Percentiles rank a stretch among this genome's conserved stretches.
phyloP scores from a whole-genome alignment of 2,888 invertebrate species.

The Eristalis tenax region DNA sequence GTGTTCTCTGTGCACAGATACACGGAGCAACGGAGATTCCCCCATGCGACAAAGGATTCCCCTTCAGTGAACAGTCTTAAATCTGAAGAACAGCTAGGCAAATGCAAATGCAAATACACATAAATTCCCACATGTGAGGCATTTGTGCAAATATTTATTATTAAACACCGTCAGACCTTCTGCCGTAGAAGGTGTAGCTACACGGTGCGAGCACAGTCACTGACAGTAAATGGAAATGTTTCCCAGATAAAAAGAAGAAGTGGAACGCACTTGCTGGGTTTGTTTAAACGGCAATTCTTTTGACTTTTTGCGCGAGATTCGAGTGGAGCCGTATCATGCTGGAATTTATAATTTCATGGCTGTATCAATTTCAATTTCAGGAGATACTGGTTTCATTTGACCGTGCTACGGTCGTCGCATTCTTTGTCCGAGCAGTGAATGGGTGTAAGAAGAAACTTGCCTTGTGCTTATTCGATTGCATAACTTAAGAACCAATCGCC shows the following conservation, averaged over 20 bases:
- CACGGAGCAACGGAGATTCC: neutral
- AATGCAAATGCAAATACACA: neutral
- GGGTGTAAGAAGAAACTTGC: neutral
- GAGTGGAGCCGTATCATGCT: neutral
- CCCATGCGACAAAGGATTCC: neutral
- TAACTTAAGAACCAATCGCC: neutral
- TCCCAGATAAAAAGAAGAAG: neutral
- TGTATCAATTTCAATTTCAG: neutral
- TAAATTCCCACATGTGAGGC: neutral
- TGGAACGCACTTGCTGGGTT: neutral
- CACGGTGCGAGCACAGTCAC: neutral
- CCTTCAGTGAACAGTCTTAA: neutral
- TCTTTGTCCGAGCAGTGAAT: neutral
- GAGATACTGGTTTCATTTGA: neutral
- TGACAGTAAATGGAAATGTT: neutral
- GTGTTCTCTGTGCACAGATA: neutral
- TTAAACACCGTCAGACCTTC: neutral
- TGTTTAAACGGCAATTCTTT: neutral
- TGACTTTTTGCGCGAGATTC: neutral
- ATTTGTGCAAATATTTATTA: neutral
- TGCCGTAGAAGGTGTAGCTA: neutral
- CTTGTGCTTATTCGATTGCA: neutral
- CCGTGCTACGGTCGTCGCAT: neutral
- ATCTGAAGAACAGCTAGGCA: neutral
- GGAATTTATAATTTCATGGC: neutral